Percentiles rank a stretch among this genome's conserved stretches.
These are phyloP conservation scores for Pseudotriccus pelzelni DNA, from an alignment of 2,797 vertebrate species.

Conservation along the genomic window DNA sequence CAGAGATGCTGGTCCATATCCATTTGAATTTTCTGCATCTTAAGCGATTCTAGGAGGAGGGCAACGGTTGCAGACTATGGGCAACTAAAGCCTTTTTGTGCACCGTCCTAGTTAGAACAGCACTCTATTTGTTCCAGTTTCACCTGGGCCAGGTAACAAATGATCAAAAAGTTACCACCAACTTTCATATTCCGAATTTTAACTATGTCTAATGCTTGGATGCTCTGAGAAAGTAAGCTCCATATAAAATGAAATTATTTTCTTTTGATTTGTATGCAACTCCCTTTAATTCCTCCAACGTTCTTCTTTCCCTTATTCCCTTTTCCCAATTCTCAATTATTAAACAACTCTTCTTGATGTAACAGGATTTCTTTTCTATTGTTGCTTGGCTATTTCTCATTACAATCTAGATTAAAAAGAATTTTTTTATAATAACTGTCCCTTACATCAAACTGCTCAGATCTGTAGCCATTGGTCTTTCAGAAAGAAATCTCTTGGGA, in stretches of 20 bases:
- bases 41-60: not conserved
- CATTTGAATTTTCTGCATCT: not conserved
- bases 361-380: not conserved
- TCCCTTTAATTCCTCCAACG: not conserved
- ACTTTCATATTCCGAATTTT: not conserved
- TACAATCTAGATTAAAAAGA: not conserved
- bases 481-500: not conserved
- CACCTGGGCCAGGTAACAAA: not conserved
- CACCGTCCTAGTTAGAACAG: not conserved
- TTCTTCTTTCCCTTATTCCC: not conserved
- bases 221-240: not conserved
- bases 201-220: not conserved
- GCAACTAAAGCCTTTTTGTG: not conserved
- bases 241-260: not conserved
- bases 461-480: not conserved
- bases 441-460: not conserved
- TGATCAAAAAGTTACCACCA: not conserved
- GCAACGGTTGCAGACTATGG: accelerated
- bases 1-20: not conserved
- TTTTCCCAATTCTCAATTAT: not conserved
- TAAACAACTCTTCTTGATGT: not conserved
- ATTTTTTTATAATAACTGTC: not conserved
- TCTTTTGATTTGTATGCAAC: not conserved
- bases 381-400: not conserved
- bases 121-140: not conserved